Evolutionary conservation across 2,888 invertebrate species (phyloP), one percentile per base, ranked within the genome.

Genomic region (Mythimna vitellina): DNA sequence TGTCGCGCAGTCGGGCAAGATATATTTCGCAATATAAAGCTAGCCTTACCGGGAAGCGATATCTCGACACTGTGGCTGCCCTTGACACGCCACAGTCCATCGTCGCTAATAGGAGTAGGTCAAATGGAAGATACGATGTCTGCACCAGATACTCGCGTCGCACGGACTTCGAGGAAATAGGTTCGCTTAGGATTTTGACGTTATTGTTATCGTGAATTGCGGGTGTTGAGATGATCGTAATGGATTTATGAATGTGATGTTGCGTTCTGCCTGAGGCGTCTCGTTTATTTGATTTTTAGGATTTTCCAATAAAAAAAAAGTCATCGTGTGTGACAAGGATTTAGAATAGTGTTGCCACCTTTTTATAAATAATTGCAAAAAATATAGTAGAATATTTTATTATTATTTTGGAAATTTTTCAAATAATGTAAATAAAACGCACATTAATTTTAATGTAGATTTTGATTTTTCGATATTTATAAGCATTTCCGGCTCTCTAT

Each of bases 21-120:
- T 3, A 20, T 12, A 3, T 57, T 76, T 22, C 57, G 20, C 38
- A 25, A 20, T 57, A 14, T 70, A 29, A 46, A 53, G 7, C n/a
- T 20, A 17, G 32, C 53, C 25, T 74, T 51, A 61, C 9, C 1
- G n/a, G 62, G 35, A 58, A 35, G 20, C 12, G 65, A 53, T 49
- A 57, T 71, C 60, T 61, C 53, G 58, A 22, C 46, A 60, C 53
- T 46, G 22, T 63, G 51, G 12, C 22, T 54, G 73, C 29, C 82
- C 82, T 80, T 83, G 82, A 76, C 84, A 73, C 62, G 69, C 60
- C 70, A 70, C 53, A 61, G 72, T 70, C 67, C 72, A 76, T 53
- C 60, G 53, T 61, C 29, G 60, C 51, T 70, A 71, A 63, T 72
- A 78, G 57, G 79, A 83, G 72, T 79, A 82, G 83, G 80, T 83